Base-by-base conservation (phyloP, 2,113 vertebrate species). In the Daboia siamensis region DNA sequence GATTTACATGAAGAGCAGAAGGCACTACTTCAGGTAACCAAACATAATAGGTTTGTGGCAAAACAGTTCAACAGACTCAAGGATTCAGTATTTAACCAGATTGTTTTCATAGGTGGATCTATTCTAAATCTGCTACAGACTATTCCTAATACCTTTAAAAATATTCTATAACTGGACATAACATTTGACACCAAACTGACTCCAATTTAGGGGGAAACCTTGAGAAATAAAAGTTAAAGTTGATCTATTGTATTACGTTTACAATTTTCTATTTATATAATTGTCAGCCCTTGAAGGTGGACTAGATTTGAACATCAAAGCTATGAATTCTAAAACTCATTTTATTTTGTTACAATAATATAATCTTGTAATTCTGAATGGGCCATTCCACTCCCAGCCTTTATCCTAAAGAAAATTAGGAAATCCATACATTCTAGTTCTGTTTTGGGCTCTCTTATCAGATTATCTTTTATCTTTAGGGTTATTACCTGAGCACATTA, bases 201-300 rank as follows among this genome's bases (percentile, higher is more conserved):
- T 59, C 48, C 91, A 90, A 24, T 11, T 48, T 48, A 95, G 8
- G 0, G 23, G 46, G 0, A 3, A 20, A 1, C 56, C 84, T 59
- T 55, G 51, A 5, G 24, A 91, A 92, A 88, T 24, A 9, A 87
- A 10, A 91, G 69, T 92, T 86, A 93, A 86, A 88, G 93, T 94
- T 95, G 54, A 91, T 93, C 84, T 46, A 23, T 87, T 74, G 9
- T 44, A 92, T 87, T 87, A 93, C 94, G 91, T 95, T 88, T 92
- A 54, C 39, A 93, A 24, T 4, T 20, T 64, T 61, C n/a, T 29
- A 51, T 80, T 44, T 80, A 80, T 44, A 44, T 39, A 80, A 21
- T 80, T 39, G 17, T 44, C n/a, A 80, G 33, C 7, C 33, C 74
- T 44, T 44, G 7, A 21, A 80, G 17, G 0, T 44, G 20, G 33